Percentiles rank a stretch among this genome's conserved stretches.
Conservation (phyloP, 2,797 vertebrate genomes). For the Darevskia mixta region DNA sequence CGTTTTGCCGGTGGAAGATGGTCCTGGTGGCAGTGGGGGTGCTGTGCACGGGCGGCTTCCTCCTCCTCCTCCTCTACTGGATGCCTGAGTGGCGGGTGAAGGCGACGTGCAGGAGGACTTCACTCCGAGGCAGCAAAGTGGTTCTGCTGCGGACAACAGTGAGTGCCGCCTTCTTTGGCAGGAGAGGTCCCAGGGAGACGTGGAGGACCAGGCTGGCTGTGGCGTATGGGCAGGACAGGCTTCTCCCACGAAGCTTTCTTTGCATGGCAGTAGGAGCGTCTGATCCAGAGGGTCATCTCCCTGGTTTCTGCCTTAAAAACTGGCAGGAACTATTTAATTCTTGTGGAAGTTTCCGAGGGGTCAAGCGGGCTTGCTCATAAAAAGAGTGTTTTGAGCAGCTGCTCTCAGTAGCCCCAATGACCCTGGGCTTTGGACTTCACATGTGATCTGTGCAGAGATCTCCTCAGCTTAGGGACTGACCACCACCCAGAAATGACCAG, state of each 20-base stretch:
- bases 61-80: conserved; percentile 98
- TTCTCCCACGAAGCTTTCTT: background rate
- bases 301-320: background rate
- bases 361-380: background rate
- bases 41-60: conserved; percentile 92
- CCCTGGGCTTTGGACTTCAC: background rate
- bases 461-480: background rate
- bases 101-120: conserved; percentile 87
- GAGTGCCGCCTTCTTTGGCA: conserved; percentile 57
- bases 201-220: background rate
- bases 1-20: conserved; percentile 91
- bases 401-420: background rate
- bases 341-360: background rate
- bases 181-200: background rate
- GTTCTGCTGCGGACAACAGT: conserved; percentile 94
- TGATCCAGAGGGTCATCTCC: background rate
- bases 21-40: conserved; percentile 88
- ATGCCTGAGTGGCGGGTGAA: conserved; percentile 98
- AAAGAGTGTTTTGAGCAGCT: background rate
- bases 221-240: background rate
- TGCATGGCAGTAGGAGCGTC: background rate
- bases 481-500: too few relatives aligned
- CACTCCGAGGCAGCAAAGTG: conserved; percentile 88
- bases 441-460: background rate
- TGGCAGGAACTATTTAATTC: background rate